Conservation (phyloP, 2,888 invertebrate species). For the Catocala fraxini region DNA sequence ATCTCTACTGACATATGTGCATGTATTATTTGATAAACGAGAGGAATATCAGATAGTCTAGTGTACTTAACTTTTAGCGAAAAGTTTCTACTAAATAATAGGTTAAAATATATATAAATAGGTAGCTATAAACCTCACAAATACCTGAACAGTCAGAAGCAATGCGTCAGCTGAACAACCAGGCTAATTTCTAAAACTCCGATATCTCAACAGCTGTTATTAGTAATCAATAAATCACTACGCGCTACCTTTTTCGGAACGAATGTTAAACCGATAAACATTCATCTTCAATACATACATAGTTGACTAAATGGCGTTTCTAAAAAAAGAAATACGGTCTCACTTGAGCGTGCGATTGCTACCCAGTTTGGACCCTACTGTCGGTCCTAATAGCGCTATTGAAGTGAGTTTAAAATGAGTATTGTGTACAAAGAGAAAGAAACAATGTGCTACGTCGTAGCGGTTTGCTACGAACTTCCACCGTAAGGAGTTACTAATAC, state of each 20-base stretch:
- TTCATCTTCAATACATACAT: conserved; percentile 74
- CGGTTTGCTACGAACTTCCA: conserved; percentile 48
- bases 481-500: conserved; percentile 50
- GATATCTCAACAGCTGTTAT: conserved; percentile 51
- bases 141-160: conserved; percentile 18
- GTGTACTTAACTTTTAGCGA: no score
- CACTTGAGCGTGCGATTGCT: conserved; percentile 68
- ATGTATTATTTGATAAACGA: no score
- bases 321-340: conserved; percentile 69
- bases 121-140: not conserved
- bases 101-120: no score
- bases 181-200: conserved; percentile 43
- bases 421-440: conserved; percentile 16
- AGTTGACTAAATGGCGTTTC: conserved; percentile 73
- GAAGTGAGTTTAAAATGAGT: conserved; percentile 44
- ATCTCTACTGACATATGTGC: no score
- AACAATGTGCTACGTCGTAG: conserved; percentile 45
- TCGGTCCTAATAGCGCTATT: conserved; percentile 8
- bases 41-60: no score
- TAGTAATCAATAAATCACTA: conserved; percentile 63
- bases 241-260: conserved; percentile 58
- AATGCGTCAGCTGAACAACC: conserved; percentile 40
- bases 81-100: no score
- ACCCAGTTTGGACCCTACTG: conserved; percentile 50
- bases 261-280: conserved; percentile 72